A percentile compares a stretch with the other conserved stretches of the same genome.
Conservation (phyloP, 2,888 invertebrate species). For the Lottia gigantea region DNA sequence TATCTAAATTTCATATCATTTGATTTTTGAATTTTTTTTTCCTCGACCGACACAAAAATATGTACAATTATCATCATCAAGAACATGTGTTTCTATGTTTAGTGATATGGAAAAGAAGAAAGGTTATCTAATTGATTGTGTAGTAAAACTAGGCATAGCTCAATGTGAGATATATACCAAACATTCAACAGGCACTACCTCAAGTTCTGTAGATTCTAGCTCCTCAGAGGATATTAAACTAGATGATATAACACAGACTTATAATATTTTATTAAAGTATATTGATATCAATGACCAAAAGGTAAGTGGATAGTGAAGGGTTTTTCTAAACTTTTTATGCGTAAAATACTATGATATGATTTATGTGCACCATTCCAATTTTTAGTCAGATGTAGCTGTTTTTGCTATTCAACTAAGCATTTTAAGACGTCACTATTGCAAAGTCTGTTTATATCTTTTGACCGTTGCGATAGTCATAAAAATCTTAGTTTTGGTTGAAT, state of each 20-base stretch:
- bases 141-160: slow-evolving; percentile 70
- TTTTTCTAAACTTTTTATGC: too few species aligned
- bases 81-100: slow-evolving; percentile 27
- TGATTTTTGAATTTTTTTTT: too few species aligned
- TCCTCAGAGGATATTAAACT: slow-evolving; percentile 66
- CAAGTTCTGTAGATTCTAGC: slow-evolving; percentile 72
- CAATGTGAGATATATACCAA: slow-evolving; percentile 52
- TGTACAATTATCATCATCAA: too few species aligned
- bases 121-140: slow-evolving; percentile 81
- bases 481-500: not conserved
- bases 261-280: slow-evolving; percentile 82
- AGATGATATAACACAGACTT: slow-evolving; percentile 75
- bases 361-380: too few species aligned
- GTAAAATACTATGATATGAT: too few species aligned
- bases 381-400: too few species aligned
- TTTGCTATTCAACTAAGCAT: too few species aligned
- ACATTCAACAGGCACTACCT: slow-evolving; percentile 18
- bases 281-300: slow-evolving; percentile 83
- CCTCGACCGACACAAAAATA: too few species aligned
- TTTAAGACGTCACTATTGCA: too few species aligned
- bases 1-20: too few species aligned
- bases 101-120: slow-evolving; percentile 89
- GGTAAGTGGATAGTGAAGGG: slow-evolving; percentile 72
- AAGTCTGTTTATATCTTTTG: not conserved
- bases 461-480: not conserved